Evolutionary conservation across 2,113 vertebrate species (phyloP).

Genomic region (Salvelinus namaycush): DNA sequence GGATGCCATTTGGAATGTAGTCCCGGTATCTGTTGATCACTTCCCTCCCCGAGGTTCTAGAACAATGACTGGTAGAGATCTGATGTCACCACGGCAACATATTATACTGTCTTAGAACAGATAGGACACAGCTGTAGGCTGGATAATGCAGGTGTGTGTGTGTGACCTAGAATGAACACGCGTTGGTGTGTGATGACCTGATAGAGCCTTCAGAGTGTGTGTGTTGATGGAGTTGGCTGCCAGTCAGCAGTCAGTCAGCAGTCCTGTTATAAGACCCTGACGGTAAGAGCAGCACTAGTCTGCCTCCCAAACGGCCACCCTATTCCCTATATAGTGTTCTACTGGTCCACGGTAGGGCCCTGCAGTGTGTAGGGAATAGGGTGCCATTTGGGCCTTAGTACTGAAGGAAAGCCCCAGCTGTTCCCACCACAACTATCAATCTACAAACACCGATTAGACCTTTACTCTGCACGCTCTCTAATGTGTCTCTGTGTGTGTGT

Average conservation of each 20-base stretch:
- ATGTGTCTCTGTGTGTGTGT: not conserved
- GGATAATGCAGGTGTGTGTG: conserved; percentile 23
- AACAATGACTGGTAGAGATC: not conserved
- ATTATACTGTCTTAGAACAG: not conserved
- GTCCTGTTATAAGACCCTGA: conserved; percentile 45
- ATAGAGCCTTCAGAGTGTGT: not conserved
- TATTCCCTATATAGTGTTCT: too few relatives aligned
- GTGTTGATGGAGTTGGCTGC: not conserved
- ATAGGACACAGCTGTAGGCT: not conserved
- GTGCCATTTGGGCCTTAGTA: too few relatives aligned
- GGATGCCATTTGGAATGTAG: not conserved
- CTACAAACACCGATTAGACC: conserved; percentile 50
- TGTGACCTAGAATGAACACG: too few relatives aligned
- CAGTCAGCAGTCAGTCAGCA: conserved; percentile 19
- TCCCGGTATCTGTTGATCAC: too few relatives aligned
- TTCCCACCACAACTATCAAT: not conserved
- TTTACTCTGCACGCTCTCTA: not conserved
- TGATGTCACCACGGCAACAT: not conserved
- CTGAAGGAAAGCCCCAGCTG: too few relatives aligned
- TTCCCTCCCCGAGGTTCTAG: too few relatives aligned
- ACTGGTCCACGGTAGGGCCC: too few relatives aligned
- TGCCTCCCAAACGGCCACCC: not conserved
- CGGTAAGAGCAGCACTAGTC: conserved; percentile 47
- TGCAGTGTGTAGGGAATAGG: too few relatives aligned
- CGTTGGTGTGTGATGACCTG: not conserved